Conservation (phyloP, 2,113 vertebrate species). For the Anolis carolinensis region DNA sequence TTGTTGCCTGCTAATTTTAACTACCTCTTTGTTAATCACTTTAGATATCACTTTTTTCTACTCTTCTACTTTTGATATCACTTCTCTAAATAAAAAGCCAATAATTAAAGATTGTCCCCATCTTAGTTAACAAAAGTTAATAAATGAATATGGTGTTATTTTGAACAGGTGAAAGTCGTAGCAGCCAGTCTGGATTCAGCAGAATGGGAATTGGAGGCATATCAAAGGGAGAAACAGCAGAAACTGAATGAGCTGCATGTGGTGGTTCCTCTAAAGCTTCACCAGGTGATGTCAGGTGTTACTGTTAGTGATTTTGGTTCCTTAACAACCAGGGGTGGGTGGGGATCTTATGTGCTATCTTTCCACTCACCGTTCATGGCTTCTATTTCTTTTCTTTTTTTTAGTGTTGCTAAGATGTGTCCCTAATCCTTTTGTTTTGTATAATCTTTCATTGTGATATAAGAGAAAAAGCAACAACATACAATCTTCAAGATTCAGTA, state of each 20-base stretch:
- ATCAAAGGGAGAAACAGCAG: constrained; percentile 89
- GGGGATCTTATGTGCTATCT: constrained; percentile 9
- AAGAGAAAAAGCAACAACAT: too few relatives aligned
- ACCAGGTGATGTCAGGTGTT: constrained; percentile 82
- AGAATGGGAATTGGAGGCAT: constrained; percentile 82
- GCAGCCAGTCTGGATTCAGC: constrained; percentile 71
- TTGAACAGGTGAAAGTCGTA: constrained; percentile 79
- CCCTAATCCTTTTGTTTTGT: too few relatives aligned
- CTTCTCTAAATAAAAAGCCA: too few relatives aligned
- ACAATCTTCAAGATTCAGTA: too few relatives aligned
- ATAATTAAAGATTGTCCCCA: too few relatives aligned
- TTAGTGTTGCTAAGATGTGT: neutral
- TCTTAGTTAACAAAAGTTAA: too few relatives aligned
- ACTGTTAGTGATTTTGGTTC: neutral
- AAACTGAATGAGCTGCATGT: constrained; percentile 87
- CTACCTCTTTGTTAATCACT: too few relatives aligned
- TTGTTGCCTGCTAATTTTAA: too few relatives aligned
- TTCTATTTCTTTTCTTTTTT: neutral
- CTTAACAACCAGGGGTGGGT: neutral
- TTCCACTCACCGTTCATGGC: constrained; percentile 1
- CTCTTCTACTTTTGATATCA: too few relatives aligned
- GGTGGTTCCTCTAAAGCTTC: constrained; percentile 86
- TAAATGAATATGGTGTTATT: constrained; percentile 20
- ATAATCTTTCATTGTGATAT: too few relatives aligned
- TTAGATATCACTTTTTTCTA: too few relatives aligned